Conservation (phyloP, 2,888 invertebrate species). For the Acleris laterana region DNA sequence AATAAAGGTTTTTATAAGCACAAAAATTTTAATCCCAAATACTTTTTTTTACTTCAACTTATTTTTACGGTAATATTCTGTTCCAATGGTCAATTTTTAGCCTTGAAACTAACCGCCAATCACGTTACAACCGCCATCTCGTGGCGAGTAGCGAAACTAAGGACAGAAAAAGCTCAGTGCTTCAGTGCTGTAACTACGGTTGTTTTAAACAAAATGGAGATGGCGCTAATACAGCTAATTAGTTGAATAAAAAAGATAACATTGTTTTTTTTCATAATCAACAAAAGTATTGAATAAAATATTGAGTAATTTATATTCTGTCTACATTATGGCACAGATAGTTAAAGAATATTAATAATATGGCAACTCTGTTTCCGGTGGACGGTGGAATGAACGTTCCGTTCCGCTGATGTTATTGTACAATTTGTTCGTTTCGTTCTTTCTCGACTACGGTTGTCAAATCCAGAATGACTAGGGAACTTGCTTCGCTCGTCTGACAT, state of each 20-base stretch:
- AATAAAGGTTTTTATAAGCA: too few species aligned
- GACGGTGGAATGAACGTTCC: constrained; percentile 9
- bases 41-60: too few species aligned
- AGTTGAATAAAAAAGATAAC: too few species aligned
- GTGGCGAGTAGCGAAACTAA: constrained; percentile 41
- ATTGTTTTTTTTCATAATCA: too few species aligned
- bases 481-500: constrained; percentile 52
- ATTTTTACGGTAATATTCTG: too few species aligned
- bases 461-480: constrained; percentile 19
- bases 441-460: constrained; percentile 8
- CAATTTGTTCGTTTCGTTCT: not conserved
- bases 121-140: constrained; percentile 45
- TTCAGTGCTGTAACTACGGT: not conserved
- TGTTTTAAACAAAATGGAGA: not conserved
- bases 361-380: constrained; percentile 1
- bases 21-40: too few species aligned
- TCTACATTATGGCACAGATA: too few species aligned
- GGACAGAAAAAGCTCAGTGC: not conserved
- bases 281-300: too few species aligned
- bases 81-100: too few species aligned
- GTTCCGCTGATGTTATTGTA: not conserved
- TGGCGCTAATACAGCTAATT: not conserved
- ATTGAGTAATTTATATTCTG: too few species aligned
- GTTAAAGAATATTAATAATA: not conserved
- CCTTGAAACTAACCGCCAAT: too few species aligned